Percentiles rank a stretch among this genome's conserved stretches.
Evolutionary conservation across 2,113 vertebrate species (phyloP).

Genomic region (Rousettus leschenaultii): DNA sequence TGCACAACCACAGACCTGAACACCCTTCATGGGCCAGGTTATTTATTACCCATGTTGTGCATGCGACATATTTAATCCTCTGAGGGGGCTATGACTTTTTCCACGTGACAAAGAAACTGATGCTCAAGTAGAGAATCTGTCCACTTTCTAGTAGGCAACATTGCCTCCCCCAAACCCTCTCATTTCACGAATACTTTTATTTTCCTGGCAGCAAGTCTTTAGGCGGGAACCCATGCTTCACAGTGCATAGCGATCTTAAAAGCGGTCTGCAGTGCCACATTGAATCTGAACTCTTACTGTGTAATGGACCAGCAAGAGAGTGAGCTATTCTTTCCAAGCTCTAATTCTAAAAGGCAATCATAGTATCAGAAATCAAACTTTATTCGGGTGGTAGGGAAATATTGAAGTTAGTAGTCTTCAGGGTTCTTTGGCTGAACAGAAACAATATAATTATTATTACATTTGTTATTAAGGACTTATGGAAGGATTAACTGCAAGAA

Average conservation of each 20-base stretch:
- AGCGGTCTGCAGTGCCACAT: too few species aligned
- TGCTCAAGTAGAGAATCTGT: not conserved
- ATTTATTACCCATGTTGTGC: not conserved
- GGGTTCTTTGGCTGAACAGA: constrained; percentile 30
- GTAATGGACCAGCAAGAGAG: not conserved
- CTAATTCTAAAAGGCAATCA: not conserved
- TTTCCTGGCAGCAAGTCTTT: not conserved
- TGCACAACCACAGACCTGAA: not conserved
- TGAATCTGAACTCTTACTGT: not conserved
- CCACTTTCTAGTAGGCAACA: not conserved
- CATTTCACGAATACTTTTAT: not conserved
- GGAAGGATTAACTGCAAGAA: constrained; percentile 71
- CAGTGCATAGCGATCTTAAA: not conserved
- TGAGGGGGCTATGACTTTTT: not conserved
- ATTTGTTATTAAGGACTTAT: constrained; percentile 68
- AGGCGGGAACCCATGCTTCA: not conserved
- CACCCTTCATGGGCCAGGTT: not conserved
- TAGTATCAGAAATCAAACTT: constrained; percentile 32
- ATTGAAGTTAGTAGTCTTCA: constrained; percentile 61
- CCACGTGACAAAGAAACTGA: not conserved
- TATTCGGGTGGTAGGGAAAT: not conserved
- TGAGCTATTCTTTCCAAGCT: not conserved
- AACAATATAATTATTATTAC: constrained; percentile 72
- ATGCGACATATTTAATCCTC: not conserved
- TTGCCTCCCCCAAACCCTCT: not conserved